Evolutionary conservation across 2,797 vertebrate genomes (phyloP).

Genomic region (Tapera naevia): DNA sequence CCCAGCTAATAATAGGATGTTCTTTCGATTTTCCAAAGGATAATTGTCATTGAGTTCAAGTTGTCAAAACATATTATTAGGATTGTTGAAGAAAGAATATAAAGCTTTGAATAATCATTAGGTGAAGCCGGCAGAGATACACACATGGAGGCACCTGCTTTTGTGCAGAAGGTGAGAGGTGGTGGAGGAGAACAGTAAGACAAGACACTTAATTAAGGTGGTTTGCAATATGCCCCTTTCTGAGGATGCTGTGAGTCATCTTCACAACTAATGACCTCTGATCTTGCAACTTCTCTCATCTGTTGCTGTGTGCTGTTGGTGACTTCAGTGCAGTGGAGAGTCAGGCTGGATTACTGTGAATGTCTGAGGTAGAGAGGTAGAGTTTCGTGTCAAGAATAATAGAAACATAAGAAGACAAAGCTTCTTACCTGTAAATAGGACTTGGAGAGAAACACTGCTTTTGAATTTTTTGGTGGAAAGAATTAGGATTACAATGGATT

Average conservation of each 20-base stretch:
- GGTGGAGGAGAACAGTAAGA: neutral
- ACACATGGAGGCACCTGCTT: neutral
- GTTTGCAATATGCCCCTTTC: neutral
- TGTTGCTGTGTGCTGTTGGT: neutral
- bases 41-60: neutral
- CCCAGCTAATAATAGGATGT: neutral
- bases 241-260: neutral
- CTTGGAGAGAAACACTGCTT: neutral
- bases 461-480: neutral
- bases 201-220: neutral
- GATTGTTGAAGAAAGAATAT: neutral
- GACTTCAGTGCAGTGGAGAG: neutral
- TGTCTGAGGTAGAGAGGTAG: neutral
- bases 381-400: neutral
- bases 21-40: neutral
- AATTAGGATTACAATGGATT: neutral
- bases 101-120: conserved; percentile 4
- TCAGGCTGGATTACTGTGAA: neutral
- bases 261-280: neutral
- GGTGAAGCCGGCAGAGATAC: neutral
- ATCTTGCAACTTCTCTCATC: neutral
- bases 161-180: neutral
- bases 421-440: neutral
- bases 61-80: conserved; percentile 14
- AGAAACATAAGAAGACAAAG: neutral